Evolutionary conservation across 2,888 invertebrate species (phyloP).

Genomic region (Limnephilus auricula): DNA sequence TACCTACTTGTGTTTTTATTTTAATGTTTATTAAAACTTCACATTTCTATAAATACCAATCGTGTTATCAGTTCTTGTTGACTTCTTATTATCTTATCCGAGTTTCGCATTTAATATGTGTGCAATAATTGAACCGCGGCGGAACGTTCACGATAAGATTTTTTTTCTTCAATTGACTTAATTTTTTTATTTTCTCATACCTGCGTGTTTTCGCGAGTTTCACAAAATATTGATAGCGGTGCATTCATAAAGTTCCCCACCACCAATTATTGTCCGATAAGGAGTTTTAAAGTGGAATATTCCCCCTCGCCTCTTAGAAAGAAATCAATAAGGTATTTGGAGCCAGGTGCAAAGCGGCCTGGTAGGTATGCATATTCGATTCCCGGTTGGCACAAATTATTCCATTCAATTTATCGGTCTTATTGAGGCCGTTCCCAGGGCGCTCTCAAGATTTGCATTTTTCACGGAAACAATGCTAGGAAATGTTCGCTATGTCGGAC

Average conservation of each 20-base stretch:
- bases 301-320: neutral
- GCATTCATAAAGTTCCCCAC: neutral
- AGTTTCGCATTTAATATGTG: neutral
- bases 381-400: neutral
- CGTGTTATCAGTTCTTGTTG: neutral
- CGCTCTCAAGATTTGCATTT: constrained; percentile 62
- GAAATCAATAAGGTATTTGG: neutral
- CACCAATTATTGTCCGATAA: neutral
- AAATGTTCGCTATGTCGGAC: constrained; percentile 45
- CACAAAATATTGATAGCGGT: neutral
- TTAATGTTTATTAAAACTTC: neutral
- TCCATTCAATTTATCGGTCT: constrained; percentile 57
- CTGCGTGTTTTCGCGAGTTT: neutral
- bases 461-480: constrained; percentile 64
- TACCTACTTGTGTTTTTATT: neutral
- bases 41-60: neutral
- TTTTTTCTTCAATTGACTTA: neutral
- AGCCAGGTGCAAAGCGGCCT: neutral
- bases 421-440: constrained; percentile 55
- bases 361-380: neutral
- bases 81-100: neutral
- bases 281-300: neutral
- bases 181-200: neutral
- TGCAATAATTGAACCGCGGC: neutral
- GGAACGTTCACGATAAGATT: neutral